Conservation (phyloP, 2,797 vertebrate genomes). For the Babyrousa celebensis region DNA sequence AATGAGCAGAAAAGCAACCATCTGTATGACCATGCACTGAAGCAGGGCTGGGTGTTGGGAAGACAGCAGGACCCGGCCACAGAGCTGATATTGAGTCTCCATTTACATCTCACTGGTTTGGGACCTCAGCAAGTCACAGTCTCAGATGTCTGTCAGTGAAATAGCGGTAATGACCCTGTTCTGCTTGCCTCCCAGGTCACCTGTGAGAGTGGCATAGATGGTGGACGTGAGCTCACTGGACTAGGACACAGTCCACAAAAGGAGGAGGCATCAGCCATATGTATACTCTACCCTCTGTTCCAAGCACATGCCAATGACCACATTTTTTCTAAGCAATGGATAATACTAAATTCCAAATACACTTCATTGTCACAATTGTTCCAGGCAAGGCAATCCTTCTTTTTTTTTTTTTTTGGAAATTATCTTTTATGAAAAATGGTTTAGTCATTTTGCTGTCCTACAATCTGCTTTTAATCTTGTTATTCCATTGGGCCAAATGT, state of each 20-base stretch:
- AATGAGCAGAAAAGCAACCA: neutral
- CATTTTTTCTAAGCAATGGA: neutral
- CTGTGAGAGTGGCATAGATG: neutral
- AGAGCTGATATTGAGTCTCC: neutral
- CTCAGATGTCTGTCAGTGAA: neutral
- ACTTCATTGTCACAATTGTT: neutral
- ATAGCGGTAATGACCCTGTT: too few species aligned
- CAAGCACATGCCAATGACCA: neutral
- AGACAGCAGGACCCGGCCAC: neutral
- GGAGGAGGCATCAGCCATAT: neutral
- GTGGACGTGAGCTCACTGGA: fast-evolving
- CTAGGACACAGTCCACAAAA: neutral
- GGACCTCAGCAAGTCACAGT: neutral
- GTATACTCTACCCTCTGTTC: neutral
- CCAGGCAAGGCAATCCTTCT: neutral
- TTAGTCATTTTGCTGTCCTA: slow-evolving; percentile 57
- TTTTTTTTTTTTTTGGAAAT: neutral
- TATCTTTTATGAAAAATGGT: neutral
- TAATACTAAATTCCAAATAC: neutral
- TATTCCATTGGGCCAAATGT: neutral
- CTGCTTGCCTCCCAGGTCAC: neutral
- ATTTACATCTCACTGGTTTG: neutral
- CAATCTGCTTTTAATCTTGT: slow-evolving; percentile 65
- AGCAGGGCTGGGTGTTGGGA: neutral
- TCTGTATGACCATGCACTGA: neutral